These are phyloP conservation scores for Pangasianodon hypophthalmus DNA, from an alignment of 2,113 vertebrate species.

Conservation along the genomic window DNA sequence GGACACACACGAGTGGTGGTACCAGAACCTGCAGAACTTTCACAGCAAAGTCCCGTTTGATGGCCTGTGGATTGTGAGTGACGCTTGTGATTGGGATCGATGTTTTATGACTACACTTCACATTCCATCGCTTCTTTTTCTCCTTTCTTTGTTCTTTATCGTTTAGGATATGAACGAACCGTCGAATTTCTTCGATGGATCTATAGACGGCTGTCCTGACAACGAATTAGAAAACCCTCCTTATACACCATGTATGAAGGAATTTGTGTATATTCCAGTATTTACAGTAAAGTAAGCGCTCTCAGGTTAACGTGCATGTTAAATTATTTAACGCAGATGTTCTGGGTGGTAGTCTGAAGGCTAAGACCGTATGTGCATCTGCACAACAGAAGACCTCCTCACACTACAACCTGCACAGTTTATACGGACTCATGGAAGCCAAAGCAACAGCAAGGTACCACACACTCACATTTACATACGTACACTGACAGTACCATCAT, in stretches of 20 bases:
- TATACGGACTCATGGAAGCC: conserved; percentile 80
- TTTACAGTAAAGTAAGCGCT: rapidly evolving
- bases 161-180: conserved; percentile 90
- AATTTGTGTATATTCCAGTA: not conserved
- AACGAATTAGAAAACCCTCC: conserved; percentile 81
- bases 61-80: conserved; percentile 76
- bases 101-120: not conserved
- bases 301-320: not conserved
- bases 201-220: conserved; percentile 76
- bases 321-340: conserved; percentile 72
- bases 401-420: conserved; percentile 80
- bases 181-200: conserved; percentile 85
- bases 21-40: conserved; percentile 80
- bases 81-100: too few relatives aligned
- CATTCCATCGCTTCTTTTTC: not conserved
- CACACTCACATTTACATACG: not conserved
- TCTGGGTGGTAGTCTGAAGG: conserved; percentile 66
- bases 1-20: conserved; percentile 83
- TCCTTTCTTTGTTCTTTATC: not conserved
- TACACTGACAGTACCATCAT: not conserved
- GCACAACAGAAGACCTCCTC: conserved; percentile 67
- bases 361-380: conserved; percentile 73
- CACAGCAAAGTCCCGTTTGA: conserved; percentile 80
- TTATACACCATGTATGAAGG: conserved; percentile 76
- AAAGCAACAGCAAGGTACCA: conserved; percentile 74